phyloP scores from a whole-genome alignment of 2,888 invertebrate genomes.

The Trachelus tabidus region DNA sequence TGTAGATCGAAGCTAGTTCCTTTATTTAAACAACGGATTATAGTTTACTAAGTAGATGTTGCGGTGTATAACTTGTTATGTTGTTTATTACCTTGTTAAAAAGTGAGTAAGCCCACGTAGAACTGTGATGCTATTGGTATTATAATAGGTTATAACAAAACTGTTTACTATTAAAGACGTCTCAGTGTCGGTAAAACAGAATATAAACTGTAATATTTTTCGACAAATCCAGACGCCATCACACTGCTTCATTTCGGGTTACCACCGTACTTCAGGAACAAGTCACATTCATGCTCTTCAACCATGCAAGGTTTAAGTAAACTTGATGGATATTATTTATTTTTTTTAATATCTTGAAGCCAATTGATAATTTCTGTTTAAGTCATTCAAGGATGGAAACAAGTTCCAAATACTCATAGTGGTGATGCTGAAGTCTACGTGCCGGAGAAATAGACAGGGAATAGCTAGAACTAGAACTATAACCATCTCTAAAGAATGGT shows the following conservation, averaged over 20 bases:
- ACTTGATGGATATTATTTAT: not conserved
- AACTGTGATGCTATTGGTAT: not conserved
- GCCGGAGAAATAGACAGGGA: not conserved
- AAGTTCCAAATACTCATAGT: not conserved
- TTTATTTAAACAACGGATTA: not conserved
- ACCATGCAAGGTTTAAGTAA: not conserved
- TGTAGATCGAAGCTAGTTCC: not conserved
- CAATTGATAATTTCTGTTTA: not conserved
- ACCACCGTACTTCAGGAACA: not conserved
- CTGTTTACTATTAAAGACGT: not conserved
- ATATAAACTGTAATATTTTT: not conserved
- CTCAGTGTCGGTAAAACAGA: not conserved
- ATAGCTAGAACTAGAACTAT: not conserved
- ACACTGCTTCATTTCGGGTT: not conserved
- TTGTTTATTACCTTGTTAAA: not conserved
- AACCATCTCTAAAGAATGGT: too few species aligned
- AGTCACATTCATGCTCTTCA: not conserved
- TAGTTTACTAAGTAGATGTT: not conserved
- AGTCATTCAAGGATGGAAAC: not conserved
- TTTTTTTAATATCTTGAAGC: not conserved
- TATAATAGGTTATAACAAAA: not conserved
- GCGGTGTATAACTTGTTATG: not conserved
- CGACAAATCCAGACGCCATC: not conserved
- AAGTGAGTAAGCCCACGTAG: not conserved
- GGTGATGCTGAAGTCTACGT: not conserved